Evolutionary conservation across 2,797 vertebrate genomes (phyloP).

Genomic region (Mus spretus): DNA sequence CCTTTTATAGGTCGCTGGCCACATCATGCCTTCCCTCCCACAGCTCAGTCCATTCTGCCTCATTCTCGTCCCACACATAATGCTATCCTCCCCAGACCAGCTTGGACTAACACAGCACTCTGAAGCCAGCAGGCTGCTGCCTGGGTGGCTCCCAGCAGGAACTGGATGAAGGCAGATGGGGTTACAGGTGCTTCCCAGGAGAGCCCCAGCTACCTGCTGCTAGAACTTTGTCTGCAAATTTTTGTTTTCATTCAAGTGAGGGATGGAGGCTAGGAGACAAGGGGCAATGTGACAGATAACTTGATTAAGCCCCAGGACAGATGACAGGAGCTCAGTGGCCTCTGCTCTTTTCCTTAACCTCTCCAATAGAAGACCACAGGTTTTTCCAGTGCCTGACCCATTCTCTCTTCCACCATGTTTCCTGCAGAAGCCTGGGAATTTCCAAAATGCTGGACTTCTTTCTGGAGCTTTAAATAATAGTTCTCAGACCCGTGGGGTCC

Average conservation of each 20-base stretch:
- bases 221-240: slow-evolving; percentile 96
- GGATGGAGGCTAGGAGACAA: slow-evolving; percentile 89
- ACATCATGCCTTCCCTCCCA: slow-evolving; percentile 83
- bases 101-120: slow-evolving; percentile 46
- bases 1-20: slow-evolving; percentile 52
- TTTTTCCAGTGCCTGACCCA: slow-evolving; percentile 89
- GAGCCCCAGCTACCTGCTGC: slow-evolving; percentile 92
- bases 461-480: neutral
- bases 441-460: neutral
- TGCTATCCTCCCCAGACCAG: slow-evolving; percentile 74
- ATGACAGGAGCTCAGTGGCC: slow-evolving; percentile 90
- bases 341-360: slow-evolving; percentile 93
- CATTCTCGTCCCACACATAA: slow-evolving; percentile 83
- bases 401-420: slow-evolving; percentile 53
- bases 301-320: slow-evolving; percentile 93
- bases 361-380: slow-evolving; percentile 88
- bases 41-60: slow-evolving; percentile 38
- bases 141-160: slow-evolving; percentile 88
- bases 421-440: slow-evolving; percentile 22
- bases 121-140: slow-evolving; percentile 79
- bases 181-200: slow-evolving; percentile 95
- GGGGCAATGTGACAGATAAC: slow-evolving; percentile 96
- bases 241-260: slow-evolving; percentile 92
- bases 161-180: slow-evolving; percentile 89
- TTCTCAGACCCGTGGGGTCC: neutral